These are phyloP conservation scores for Cyprinella venusta DNA, from an alignment of 2,797 vertebrate genomes.

Conservation along the genomic window DNA sequence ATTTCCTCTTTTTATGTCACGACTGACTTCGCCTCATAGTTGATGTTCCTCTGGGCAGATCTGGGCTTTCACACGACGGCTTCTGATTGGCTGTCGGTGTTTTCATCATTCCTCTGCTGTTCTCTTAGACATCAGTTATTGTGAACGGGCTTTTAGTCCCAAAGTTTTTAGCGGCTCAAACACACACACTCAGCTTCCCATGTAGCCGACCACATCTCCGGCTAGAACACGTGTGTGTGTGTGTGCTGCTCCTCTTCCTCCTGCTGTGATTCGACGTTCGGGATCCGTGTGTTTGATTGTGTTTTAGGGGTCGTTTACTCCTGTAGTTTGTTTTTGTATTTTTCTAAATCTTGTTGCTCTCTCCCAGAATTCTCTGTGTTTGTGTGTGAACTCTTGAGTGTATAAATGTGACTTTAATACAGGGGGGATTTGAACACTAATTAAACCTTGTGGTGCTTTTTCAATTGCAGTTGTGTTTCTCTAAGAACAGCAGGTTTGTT, in stretches of 20 bases:
- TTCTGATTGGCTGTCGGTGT: background rate
- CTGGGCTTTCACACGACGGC: background rate
- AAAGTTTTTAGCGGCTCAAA: no score
- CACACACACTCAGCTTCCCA: no score
- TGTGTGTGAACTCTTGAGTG: slow-evolving; percentile 47
- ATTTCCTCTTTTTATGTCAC: background rate
- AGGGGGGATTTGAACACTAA: background rate
- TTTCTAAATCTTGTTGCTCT: slow-evolving; percentile 25
- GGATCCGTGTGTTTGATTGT: slow-evolving; percentile 52
- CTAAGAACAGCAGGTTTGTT: background rate
- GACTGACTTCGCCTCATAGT: no score
- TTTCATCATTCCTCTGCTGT: background rate
- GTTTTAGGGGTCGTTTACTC: slow-evolving; percentile 29
- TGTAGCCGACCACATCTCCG: background rate
- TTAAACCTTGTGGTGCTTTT: slow-evolving; percentile 8
- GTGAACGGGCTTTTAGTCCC: no score
- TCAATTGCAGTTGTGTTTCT: background rate
- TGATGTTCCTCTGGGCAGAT: background rate
- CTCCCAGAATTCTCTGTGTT: background rate
- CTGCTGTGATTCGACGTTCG: slow-evolving; percentile 35
- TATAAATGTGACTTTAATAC: slow-evolving; percentile 47
- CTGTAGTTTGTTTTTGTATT: slow-evolving; percentile 51
- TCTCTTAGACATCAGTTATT: background rate
- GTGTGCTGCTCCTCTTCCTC: no score
- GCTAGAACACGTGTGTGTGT: no score